Evolutionary conservation across 2,888 invertebrate genomes (phyloP), one percentile per base, ranked within the genome.

Genomic region (Cheilosia grossa): DNA sequence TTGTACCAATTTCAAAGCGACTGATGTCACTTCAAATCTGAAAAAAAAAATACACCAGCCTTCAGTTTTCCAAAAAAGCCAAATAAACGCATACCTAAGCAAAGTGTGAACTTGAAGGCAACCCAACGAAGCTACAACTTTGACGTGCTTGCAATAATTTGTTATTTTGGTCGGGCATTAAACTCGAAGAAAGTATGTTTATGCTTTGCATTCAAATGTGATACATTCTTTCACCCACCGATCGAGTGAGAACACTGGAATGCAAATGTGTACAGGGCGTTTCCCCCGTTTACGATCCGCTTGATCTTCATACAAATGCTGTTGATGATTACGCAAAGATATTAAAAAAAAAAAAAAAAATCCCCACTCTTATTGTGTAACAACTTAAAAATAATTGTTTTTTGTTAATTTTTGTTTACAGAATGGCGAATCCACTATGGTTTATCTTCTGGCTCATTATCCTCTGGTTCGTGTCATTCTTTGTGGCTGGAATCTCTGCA

Each of bases 381-480:
- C 1, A n/a, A 42, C 30, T 37, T 4, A 13, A 37, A 37, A 30
- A 9, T 7, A 9, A 27, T n/a, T 40, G 2, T 30, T 44, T 9
- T 59, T 53, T 24, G 17, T 47, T 40, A 17, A 40, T 63, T 61
- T 44, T 67, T 69, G 40, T 64, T 79, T 79, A 58, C 73, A 91
- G 88, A 66, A 94, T 95, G 95, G 94, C 93, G 72, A 95, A 95
- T 92, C 92, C 94, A 66, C 70, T 95, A 15, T 95, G 94, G 92
- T 94, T 94, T 64, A 91, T 96, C 69, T 91, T 96, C 87, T 96
- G 96, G 96, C 92, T 96, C 1, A 86, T 96, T 44, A 92, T 96
- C 85, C 93, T 96, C 72, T 93, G 96, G 88, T 93, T 96, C 87
- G 90, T 96, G 54, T 93, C 94, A 19, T 95, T 96, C 89, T 94